Base-by-base conservation (phyloP, 1,140 invertebrate species). In the Whitmania pigra region DNA sequence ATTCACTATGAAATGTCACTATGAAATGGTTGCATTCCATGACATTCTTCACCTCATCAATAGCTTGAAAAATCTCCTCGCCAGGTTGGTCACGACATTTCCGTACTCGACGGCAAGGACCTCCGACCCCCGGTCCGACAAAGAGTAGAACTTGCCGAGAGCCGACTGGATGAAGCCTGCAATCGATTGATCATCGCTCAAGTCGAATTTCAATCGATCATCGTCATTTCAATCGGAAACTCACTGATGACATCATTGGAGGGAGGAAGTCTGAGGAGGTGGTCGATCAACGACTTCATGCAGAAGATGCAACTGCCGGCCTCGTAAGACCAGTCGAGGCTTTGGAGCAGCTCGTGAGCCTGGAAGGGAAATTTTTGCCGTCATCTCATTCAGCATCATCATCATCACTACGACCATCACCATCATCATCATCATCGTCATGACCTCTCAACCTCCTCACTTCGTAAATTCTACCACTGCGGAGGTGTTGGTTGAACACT, bases 1-100 rank as follows among this genome's bases (percentile, higher is more conserved):
- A n/a, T n/a, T n/a, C n/a, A n/a, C n/a, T n/a, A n/a, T n/a, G n/a
- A n/a, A n/a, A n/a, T n/a, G n/a, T n/a, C n/a, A n/a, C n/a, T n/a
- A n/a, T n/a, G n/a, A n/a, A n/a, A n/a, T n/a, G n/a, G n/a, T n/a
- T n/a, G 22, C 29, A 22, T 25, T 13, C 57, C 1, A 25, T 20
- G 57, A 25, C 57, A 63, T 63, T 63, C 57, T n/a, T n/a, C 9
- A 63, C 57, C 57, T 63, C 57, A 63, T 22, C 29, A 63, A 63
- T 4, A 63, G 29, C 29, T 31, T 22, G 29, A 63, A 63, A 63
- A 63, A 63, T 17, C 29, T 63, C 29, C 57, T 63, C 29, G 57
- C 57, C 57, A 63, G 29, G 29, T 63, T 20, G 57, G 9, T 63
- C 3, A 63, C 29, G 22, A 31, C 22, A 13, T n/a, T n/a, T 7